Conservation (phyloP, 2,797 vertebrate genomes). For the Gobionotothen gibberifrons region DNA sequence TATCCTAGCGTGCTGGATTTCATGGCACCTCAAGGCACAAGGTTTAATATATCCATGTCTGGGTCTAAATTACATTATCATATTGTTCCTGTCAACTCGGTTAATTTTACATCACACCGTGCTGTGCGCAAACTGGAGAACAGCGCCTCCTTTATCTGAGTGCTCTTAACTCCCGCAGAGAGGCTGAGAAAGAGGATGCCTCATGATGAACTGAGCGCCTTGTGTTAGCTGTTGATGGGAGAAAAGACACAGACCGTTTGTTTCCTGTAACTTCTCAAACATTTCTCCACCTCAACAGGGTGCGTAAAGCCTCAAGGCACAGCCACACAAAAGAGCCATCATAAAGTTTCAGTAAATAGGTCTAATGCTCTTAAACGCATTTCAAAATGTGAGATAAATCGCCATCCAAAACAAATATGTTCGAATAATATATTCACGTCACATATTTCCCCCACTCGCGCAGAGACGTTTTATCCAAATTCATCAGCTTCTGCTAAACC, state of each 20-base stretch:
- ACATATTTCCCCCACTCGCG: neutral
- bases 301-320: constrained; percentile 49
- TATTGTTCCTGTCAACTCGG: constrained; percentile 51
- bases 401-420: neutral
- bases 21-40: constrained; percentile 36
- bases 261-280: constrained; percentile 30
- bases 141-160: constrained; percentile 63
- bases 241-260: constrained; percentile 45
- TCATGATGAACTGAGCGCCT: constrained; percentile 31
- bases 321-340: neutral
- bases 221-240: constrained; percentile 35
- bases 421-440: neutral
- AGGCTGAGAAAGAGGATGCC: constrained; percentile 13
- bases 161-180: constrained; percentile 51
- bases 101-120: constrained; percentile 51
- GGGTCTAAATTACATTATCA: constrained; percentile 49
- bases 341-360: neutral
- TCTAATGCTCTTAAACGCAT: neutral
- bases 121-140: constrained; percentile 65
- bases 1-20: constrained; percentile 6
- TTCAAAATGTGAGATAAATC: neutral
- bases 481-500: neutral
- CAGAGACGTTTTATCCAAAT: neutral
- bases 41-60: constrained; percentile 3
- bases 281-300: constrained; percentile 29